Percentiles rank a stretch among this genome's conserved stretches.
Conservation (phyloP, 2,797 vertebrate genomes). For the Notolepis coatsorum region DNA sequence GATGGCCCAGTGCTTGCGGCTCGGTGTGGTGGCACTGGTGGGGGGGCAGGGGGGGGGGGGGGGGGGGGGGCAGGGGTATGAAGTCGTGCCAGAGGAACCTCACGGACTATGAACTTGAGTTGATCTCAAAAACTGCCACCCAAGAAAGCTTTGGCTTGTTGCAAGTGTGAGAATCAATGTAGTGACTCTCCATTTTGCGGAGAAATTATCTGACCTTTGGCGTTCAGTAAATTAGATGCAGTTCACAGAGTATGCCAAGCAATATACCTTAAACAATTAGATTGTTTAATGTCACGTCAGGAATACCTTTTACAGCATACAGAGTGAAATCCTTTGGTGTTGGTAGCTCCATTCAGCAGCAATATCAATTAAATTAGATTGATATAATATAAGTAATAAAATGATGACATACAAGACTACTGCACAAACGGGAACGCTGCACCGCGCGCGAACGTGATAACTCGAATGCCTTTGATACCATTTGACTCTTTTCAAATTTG, state of each 20-base stretch:
- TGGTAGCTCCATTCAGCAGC: too few relatives aligned
- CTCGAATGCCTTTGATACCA: too few relatives aligned
- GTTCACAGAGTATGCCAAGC: not conserved
- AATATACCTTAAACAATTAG: not conserved
- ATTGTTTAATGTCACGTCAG: not conserved
- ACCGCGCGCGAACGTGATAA: too few relatives aligned
- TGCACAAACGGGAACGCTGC: too few relatives aligned
- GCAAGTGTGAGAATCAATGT: not conserved
- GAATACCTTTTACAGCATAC: too few relatives aligned
- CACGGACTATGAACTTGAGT: not conserved
- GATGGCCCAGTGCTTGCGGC: conserved; percentile 25
- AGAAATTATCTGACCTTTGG: not conserved
- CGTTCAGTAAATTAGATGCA: not conserved
- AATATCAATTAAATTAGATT: too few relatives aligned
- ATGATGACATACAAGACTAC: too few relatives aligned
- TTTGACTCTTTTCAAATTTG: too few relatives aligned
- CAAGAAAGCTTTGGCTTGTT: not conserved
- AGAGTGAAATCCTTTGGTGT: not conserved
- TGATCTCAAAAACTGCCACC: not conserved
- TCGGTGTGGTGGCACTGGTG: too few relatives aligned
- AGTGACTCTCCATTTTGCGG: not conserved
- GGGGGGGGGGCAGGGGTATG: too few relatives aligned
- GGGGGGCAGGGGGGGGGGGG: too few relatives aligned
- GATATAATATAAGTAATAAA: too few relatives aligned
- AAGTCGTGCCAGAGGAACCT: not conserved